These are phyloP conservation scores for Phaetusa simplex DNA, from an alignment of 2,113 vertebrate species.

Conservation along the genomic window DNA sequence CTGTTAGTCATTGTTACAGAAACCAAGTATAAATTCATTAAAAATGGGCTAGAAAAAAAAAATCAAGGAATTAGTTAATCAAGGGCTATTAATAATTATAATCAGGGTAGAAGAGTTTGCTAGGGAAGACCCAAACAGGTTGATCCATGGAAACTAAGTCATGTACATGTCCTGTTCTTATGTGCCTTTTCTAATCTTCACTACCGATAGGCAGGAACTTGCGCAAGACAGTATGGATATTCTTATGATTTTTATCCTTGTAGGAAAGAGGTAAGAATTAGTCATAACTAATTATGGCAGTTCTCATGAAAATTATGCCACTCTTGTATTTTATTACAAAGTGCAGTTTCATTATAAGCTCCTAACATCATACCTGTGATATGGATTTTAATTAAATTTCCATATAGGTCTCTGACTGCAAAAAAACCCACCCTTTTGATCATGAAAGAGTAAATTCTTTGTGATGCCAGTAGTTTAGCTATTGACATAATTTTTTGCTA, in stretches of 20 bases:
- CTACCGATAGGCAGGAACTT: neutral
- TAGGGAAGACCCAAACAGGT: neutral
- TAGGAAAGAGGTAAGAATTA: neutral
- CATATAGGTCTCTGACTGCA: neutral
- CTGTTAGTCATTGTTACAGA: neutral
- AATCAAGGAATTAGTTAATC: neutral
- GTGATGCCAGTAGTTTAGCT: neutral
- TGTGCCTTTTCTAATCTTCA: neutral
- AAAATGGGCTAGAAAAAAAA: neutral
- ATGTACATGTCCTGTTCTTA: neutral
- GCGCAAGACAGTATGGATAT: neutral
- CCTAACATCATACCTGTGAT: neutral
- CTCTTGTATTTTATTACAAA: neutral
- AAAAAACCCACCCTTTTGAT: neutral
- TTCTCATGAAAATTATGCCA: neutral
- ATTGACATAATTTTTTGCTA: neutral
- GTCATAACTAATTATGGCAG: neutral
- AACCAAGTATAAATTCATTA: neutral
- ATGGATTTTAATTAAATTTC: neutral
- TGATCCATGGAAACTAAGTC: neutral
- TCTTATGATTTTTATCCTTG: neutral
- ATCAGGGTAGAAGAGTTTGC: neutral
- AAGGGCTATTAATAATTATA: neutral
- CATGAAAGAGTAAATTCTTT: neutral
- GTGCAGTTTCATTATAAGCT: neutral